A percentile compares a stretch with the other conserved stretches of the same genome.
Conservation (phyloP, 2,113 vertebrate genomes). For the Megalops atlanticus region DNA sequence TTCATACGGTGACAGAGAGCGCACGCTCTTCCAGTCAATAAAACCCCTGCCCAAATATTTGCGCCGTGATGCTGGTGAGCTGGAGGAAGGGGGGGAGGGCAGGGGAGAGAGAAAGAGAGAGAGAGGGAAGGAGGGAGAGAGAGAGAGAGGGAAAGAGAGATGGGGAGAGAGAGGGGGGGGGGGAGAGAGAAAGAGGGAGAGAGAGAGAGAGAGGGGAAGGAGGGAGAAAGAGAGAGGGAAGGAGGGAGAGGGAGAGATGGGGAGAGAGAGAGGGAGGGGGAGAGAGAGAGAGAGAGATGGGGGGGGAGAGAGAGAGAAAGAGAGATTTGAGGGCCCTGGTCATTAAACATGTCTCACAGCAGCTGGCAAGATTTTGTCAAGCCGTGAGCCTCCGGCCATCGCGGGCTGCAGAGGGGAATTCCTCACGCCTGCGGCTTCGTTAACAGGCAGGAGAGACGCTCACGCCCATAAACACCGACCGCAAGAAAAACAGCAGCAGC, state of each 20-base stretch:
- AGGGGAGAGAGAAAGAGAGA: background rate
- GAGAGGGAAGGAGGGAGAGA: background rate
- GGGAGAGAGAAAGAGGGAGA: background rate
- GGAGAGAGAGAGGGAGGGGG: background rate
- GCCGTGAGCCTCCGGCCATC: too few species aligned
- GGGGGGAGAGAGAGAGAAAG: too few species aligned
- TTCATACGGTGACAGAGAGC: background rate
- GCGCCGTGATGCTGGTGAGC: background rate
- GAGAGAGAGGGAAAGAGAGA: background rate
- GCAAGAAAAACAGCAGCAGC: too few species aligned
- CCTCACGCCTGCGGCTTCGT: too few species aligned
- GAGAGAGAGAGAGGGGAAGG: background rate
- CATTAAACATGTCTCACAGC: too few species aligned
- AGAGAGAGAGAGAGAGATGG: too few species aligned
- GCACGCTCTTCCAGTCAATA: rapidly evolving
- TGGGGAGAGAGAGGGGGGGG: background rate
- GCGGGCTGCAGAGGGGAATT: too few species aligned
- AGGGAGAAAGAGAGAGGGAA: background rate
- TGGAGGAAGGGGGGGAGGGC: background rate
- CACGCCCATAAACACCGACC: too few species aligned
- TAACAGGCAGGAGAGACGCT: too few species aligned
- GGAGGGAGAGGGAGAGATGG: background rate
- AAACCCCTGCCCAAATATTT: constrained; percentile 25
- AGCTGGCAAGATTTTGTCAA: too few species aligned
- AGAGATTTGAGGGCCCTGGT: too few species aligned